Base-by-base conservation (phyloP, 2,888 invertebrate species). In the Cotesia congregata region DNA sequence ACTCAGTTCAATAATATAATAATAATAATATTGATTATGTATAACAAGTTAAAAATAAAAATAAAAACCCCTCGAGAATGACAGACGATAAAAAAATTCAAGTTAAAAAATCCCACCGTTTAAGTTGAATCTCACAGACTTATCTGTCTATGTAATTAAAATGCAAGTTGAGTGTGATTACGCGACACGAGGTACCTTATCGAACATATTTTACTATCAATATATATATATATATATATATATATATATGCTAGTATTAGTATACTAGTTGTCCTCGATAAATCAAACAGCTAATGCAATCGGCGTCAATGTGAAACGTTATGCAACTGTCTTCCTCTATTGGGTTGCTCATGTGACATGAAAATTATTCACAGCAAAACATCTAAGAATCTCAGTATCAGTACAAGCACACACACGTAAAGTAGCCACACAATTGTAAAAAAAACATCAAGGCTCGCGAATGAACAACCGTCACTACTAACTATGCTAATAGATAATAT, bases 261-360 rank as follows among this genome's bases (percentile, higher is more conserved):
- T 70, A 74, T 40, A 70, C 72, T 38, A 72, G 67, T 71, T 77
- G 78, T 78, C 77, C 75, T 80, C 78, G 79, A 79, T 76, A 77
- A 77, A 79, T 72, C 76, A 78, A 78, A 67, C 71, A n/a, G 39
- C 59, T 67, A 77, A 77, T 73, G 50, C 73, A 69, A 77, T 77
- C 68, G 77, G 65, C 41, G 65, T 64, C 72, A 75, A 70, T 61
- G 69, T 72, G 67, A 68, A 61, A 61, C 59, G 41, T 79, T 73
- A 67, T 62, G 41, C 74, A 40, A 59, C 65, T 64, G 41, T 76
- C 68, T 76, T 76, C 72, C 76, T 76, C 67, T 20, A 40, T 75
- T 59, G 64, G 17, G 15, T 39, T 6, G 40, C 6, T 39, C 38
- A 41, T 39, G 15, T 39, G 17, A 41, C 9, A 68, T 68, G 40